Percentiles rank a stretch among this genome's conserved stretches.
phyloP scores from a whole-genome alignment of 2,888 invertebrate species.

The Chironomus tentans region DNA sequence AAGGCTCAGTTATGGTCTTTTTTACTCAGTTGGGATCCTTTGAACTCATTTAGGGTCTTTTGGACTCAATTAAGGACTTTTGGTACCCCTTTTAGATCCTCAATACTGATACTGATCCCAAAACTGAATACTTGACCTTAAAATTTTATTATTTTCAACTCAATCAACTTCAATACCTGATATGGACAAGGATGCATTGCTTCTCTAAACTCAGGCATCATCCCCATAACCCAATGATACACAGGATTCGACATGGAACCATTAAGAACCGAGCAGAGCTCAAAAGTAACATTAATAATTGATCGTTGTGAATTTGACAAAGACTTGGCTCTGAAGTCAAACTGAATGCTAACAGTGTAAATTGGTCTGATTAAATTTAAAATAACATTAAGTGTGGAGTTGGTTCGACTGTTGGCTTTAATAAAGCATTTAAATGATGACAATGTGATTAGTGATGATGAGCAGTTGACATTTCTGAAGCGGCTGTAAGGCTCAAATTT shows the following conservation, averaged over 20 bases:
- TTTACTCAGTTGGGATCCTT: no score
- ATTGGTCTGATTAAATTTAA: background rate
- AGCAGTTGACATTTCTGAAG: background rate
- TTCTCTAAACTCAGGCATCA: background rate
- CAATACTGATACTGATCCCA: no score
- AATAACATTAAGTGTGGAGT: background rate
- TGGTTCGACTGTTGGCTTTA: background rate
- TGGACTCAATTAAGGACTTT: no score
- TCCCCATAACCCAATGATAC: background rate
- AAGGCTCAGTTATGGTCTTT: no score
- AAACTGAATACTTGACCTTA: no score
- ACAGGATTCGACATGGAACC: background rate
- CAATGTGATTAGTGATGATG: background rate
- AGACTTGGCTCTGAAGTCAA: background rate
- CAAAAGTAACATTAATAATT: background rate
- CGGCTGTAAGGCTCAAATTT: background rate
- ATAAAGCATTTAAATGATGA: background rate
- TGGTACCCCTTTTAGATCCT: no score
- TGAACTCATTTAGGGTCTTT: no score
- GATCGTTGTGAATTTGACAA: background rate
- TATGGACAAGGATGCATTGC: background rate
- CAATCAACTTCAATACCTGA: background rate
- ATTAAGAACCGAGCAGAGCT: background rate
- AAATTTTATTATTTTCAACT: no score
- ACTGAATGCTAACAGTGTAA: background rate